These are phyloP conservation scores for Saccostrea glomerata DNA, from an alignment of 1,140 invertebrate genomes.

Conservation along the genomic window DNA sequence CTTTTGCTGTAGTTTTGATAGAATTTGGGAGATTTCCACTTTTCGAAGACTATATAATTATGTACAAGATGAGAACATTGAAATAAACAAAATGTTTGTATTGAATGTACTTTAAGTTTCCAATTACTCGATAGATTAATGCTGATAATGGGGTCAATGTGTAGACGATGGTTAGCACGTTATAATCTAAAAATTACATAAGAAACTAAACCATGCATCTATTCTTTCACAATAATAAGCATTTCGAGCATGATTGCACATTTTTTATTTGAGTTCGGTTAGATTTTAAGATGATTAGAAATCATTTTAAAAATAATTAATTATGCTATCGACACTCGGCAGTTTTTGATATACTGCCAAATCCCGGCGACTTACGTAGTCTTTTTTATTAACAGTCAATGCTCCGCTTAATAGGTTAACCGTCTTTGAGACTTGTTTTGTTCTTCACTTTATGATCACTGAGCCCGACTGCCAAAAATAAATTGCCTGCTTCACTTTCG, in stretches of 20 bases:
- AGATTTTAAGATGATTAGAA: constrained; percentile 35
- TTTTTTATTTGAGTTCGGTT: background rate
- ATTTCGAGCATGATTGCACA: background rate
- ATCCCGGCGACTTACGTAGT: background rate
- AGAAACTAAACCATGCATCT: background rate
- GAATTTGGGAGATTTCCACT: background rate
- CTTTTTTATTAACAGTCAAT: constrained; percentile 24
- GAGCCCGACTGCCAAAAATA: background rate
- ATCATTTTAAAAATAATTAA: background rate
- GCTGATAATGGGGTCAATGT: background rate
- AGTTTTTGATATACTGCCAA: background rate
- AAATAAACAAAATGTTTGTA: too few relatives aligned
- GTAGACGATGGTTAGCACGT: background rate
- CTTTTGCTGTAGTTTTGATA: background rate
- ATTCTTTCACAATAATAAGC: constrained; percentile 15
- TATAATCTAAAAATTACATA: constrained; percentile 1
- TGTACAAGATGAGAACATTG: too few relatives aligned
- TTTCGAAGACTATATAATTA: too few relatives aligned
- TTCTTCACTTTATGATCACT: background rate
- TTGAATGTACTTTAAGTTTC: too few relatives aligned
- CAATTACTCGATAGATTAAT: too few relatives aligned
- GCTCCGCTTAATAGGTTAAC: background rate
- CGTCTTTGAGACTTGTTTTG: background rate
- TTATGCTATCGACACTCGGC: constrained; percentile 13
- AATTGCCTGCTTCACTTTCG: constrained; percentile 2